Evolutionary conservation across 2,797 vertebrate genomes (phyloP).

Genomic region (Rhodeus uyekii): DNA sequence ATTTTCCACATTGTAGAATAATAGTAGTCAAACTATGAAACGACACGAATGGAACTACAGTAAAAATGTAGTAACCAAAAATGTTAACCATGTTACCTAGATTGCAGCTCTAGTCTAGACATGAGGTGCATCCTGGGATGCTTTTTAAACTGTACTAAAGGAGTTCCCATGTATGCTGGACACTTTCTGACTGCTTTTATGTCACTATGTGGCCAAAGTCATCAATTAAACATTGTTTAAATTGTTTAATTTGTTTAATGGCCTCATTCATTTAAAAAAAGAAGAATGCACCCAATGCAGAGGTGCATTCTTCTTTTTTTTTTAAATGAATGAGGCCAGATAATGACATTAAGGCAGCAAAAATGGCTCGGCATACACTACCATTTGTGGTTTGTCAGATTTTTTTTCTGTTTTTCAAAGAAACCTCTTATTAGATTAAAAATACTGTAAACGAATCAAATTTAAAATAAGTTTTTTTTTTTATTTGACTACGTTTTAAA

Average conservation of each 20-base stretch:
- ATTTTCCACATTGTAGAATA: neutral
- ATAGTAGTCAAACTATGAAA: neutral
- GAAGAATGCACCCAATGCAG: too few relatives aligned
- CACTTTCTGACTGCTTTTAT: neutral
- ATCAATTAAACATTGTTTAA: too few relatives aligned
- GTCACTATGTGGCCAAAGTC: neutral
- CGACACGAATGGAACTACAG: neutral
- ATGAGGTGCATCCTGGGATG: neutral
- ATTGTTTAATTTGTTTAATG: too few relatives aligned
- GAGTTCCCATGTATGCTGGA: neutral
- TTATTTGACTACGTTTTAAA: too few relatives aligned
- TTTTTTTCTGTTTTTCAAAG: neutral
- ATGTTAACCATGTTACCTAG: neutral
- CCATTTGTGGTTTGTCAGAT: neutral
- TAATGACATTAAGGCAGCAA: neutral
- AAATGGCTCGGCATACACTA: neutral
- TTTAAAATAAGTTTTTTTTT: too few relatives aligned
- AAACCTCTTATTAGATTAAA: neutral
- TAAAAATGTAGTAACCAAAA: constrained; percentile 5
- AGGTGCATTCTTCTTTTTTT: neutral
- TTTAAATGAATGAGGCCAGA: neutral
- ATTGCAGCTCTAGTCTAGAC: neutral
- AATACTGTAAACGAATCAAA: too few relatives aligned
- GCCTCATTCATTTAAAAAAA: neutral
- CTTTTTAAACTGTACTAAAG: neutral